Percentiles rank a stretch among this genome's conserved stretches.
These are phyloP conservation scores for Desmophyllum pertusum DNA, from an alignment of 92 coral and sea anemone species.

Conservation along the genomic window DNA sequence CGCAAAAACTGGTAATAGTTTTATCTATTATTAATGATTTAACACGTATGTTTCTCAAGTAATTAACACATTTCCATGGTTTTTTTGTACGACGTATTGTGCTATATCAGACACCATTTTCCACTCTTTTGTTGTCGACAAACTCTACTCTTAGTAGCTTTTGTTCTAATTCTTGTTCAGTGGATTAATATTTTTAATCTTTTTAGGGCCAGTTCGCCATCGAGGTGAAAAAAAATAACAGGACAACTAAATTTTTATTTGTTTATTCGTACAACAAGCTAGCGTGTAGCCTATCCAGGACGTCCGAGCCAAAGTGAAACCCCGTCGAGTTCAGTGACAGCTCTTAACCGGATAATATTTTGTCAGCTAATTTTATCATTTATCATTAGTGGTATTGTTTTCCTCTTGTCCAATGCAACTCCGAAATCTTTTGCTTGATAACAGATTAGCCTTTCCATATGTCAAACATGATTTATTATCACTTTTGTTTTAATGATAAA, in stretches of 20 bases:
- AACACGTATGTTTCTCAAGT: neutral
- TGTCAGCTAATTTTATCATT: too few relatives aligned
- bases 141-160: neutral
- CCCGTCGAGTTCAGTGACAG: too few relatives aligned
- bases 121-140: neutral
- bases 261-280: neutral
- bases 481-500: neutral
- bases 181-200: neutral
- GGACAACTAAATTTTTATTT: neutral
- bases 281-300: too few relatives aligned
- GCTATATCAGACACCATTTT: neutral
- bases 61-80: neutral
- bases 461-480: neutral
- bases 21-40: neutral
- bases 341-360: too few relatives aligned
- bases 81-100: neutral
- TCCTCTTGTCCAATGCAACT: neutral
- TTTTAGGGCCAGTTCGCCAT: neutral
- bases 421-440: neutral
- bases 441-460: neutral
- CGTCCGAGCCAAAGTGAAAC: too few relatives aligned
- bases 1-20: neutral
- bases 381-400: neutral
- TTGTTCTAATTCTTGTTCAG: neutral
- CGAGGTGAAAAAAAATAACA: neutral